phyloP scores from a whole-genome alignment of 2,888 invertebrate species.

The Autographa gamma region DNA sequence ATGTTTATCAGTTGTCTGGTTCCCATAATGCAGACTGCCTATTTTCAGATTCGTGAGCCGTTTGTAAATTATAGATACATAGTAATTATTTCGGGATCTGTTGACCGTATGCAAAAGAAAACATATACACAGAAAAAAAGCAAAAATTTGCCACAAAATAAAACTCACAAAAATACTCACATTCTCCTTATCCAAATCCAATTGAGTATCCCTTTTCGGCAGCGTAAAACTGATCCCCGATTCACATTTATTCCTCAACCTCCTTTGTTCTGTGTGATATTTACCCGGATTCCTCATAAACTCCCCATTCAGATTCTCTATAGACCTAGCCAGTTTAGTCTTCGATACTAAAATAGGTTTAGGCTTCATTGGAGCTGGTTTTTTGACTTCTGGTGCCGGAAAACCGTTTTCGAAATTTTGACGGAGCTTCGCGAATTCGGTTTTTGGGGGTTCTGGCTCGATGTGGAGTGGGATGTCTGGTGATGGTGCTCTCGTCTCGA shows the following conservation, averaged over 20 bases:
- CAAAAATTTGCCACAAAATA: too few species aligned
- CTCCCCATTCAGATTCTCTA: constrained; percentile 58
- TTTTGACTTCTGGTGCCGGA: constrained; percentile 38
- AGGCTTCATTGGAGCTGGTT: constrained; percentile 57
- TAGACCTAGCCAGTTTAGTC: constrained; percentile 59
- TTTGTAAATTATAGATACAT: too few species aligned
- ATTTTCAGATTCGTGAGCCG: too few species aligned
- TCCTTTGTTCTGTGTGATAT: constrained; percentile 70
- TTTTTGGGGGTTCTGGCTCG: constrained; percentile 13
- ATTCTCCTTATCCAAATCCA: constrained; percentile 82
- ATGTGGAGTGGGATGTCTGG: constrained; percentile 27
- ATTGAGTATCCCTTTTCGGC: constrained; percentile 72
- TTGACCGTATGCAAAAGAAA: too few species aligned
- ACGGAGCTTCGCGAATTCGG: constrained; percentile 74
- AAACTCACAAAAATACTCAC: constrained; percentile 72
- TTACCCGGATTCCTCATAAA: constrained; percentile 66
- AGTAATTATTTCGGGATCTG: too few species aligned
- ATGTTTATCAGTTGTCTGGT: too few species aligned
- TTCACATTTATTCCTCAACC: constrained; percentile 60
- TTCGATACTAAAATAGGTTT: constrained; percentile 67
- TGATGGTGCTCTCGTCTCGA: constrained; percentile 53
- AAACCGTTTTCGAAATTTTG: constrained; percentile 75
- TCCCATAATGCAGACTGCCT: too few species aligned
- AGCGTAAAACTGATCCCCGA: constrained; percentile 61
- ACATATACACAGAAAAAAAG: too few species aligned